phyloP scores from a whole-genome alignment of 2,797 vertebrate species.

The Corythornis leucogaster region DNA sequence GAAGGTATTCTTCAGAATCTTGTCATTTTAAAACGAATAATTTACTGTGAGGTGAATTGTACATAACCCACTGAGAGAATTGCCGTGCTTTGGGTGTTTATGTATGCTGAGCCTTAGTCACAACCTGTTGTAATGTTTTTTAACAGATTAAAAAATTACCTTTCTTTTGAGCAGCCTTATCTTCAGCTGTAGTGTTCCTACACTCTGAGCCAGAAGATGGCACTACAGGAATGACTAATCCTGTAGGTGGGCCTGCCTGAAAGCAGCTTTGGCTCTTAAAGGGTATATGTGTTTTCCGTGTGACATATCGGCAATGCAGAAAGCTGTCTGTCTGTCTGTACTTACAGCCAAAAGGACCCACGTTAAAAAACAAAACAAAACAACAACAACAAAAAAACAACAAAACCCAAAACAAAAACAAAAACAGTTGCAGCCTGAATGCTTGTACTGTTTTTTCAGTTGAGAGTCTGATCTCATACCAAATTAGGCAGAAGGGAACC shows the following conservation, averaged over 20 bases:
- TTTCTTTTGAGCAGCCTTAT: neutral
- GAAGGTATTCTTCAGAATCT: neutral
- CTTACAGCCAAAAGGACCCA: neutral
- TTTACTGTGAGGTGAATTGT: neutral
- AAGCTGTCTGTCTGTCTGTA: neutral
- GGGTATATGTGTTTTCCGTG: fast-evolving
- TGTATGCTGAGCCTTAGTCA: neutral
- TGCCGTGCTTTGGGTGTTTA: fast-evolving
- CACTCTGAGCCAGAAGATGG: conserved; percentile 6
- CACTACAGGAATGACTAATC: neutral
- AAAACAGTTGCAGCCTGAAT: neutral
- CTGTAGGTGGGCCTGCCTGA: neutral
- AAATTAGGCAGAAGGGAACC: neutral
- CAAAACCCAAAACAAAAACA: too few species aligned
- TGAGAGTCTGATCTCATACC: neutral
- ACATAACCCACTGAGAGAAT: neutral
- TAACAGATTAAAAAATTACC: fast-evolving
- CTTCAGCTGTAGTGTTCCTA: neutral
- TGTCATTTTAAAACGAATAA: neutral
- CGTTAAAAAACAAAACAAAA: neutral
- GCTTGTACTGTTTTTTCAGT: neutral
- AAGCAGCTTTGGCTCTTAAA: fast-evolving
- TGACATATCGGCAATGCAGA: neutral
- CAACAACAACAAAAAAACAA: too few species aligned
- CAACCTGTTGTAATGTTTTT: neutral